These are phyloP conservation scores for Bucco capensis DNA, from an alignment of 2,113 vertebrate genomes.

Conservation along the genomic window DNA sequence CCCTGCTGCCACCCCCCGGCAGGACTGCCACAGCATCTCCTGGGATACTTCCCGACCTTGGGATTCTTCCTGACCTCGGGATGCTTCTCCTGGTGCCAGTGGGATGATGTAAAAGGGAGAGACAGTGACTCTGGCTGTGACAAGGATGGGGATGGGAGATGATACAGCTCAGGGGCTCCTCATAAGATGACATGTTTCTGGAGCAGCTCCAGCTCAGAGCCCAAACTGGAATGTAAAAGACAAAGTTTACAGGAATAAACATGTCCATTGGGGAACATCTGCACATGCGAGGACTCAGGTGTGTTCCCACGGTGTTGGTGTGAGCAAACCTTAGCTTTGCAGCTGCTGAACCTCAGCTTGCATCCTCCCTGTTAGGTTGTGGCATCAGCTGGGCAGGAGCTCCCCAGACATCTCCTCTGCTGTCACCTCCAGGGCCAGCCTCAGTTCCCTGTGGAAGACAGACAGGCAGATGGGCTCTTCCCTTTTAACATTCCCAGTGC, in stretches of 20 bases:
- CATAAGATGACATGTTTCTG: not conserved
- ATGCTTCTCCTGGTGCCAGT: constrained; percentile 57
- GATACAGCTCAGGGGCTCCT: constrained; percentile 15
- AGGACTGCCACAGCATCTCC: not conserved
- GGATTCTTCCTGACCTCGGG: not conserved
- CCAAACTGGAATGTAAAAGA: not conserved
- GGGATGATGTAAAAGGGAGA: constrained; percentile 57
- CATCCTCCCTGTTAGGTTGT: not conserved
- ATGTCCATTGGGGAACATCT: not conserved
- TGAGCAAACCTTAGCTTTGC: not conserved
- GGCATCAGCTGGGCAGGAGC: not conserved
- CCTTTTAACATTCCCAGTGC: not conserved
- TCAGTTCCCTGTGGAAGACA: not conserved
- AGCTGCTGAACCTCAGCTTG: not conserved
- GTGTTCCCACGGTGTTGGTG: not conserved
- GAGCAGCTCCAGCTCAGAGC: constrained; percentile 42
- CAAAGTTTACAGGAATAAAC: not conserved
- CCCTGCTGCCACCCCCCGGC: not conserved
- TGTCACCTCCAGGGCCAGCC: not conserved
- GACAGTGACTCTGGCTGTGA: not conserved
- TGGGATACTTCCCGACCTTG: not conserved
- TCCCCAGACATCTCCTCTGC: not conserved
- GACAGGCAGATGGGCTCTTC: not conserved
- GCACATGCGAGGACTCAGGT: not conserved
- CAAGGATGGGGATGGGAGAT: constrained; percentile 21